A percentile compares a stretch with the other conserved stretches of the same genome.
Conservation (phyloP, 1,140 invertebrate genomes). For the Drusus annulatus region DNA sequence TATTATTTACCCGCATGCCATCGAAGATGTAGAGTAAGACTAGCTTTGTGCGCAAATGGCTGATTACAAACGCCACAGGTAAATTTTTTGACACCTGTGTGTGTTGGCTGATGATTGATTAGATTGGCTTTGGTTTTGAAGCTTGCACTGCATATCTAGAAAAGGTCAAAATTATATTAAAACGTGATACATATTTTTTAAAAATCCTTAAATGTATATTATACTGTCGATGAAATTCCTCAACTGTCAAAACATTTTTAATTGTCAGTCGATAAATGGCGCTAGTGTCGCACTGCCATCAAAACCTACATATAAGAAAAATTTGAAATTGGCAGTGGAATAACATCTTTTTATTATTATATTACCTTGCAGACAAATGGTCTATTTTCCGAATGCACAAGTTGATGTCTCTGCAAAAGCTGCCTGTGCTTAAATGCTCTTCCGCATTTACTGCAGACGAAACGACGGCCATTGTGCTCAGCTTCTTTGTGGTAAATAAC, state of each 20-base stretch:
- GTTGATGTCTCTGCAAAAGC: constrained; percentile 78
- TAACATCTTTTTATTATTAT: background rate
- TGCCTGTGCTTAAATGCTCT: constrained; percentile 82
- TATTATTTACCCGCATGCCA: constrained; percentile 70
- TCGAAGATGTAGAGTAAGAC: constrained; percentile 77
- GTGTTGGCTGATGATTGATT: constrained; percentile 78
- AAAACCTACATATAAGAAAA: too few relatives aligned
- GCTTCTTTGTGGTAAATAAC: constrained; percentile 81
- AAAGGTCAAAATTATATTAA: background rate
- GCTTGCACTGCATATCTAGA: constrained; percentile 72
- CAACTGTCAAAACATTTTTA: too few relatives aligned
- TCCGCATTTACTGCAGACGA: constrained; percentile 80
- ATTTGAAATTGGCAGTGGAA: too few relatives aligned
- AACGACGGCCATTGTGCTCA: constrained; percentile 77
- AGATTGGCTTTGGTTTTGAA: constrained; percentile 83
- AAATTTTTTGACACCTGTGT: constrained; percentile 81
- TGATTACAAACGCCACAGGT: constrained; percentile 84
- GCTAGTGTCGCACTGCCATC: too few relatives aligned
- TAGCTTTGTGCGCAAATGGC: constrained; percentile 82
- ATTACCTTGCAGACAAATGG: constrained; percentile 74
- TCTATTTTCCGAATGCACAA: constrained; percentile 78
- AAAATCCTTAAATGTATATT: too few relatives aligned
- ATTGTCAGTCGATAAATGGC: too few relatives aligned
- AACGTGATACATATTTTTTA: too few relatives aligned
- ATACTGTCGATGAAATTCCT: too few relatives aligned